Evolutionary conservation across 2,888 invertebrate genomes (phyloP), one percentile per base, ranked within the genome.

Genomic region (Cyrtodaria siliqua): DNA sequence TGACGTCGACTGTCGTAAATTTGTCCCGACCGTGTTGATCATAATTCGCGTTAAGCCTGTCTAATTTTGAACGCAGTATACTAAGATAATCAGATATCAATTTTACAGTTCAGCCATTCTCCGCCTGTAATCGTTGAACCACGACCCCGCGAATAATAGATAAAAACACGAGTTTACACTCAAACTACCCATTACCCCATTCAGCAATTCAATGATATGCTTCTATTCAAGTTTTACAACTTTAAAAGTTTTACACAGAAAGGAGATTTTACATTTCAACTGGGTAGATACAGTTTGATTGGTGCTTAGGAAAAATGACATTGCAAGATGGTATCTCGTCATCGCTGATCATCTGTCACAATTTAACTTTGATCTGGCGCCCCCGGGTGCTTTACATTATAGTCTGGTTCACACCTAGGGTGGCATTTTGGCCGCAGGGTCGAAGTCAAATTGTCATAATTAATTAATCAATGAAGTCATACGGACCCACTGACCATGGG

Each of bases 351-450:
- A 27, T 16, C 12, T 29, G 26, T 27, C 53, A 26, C 18, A 27
- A 16, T 53, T 24, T 53, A 26, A n/a, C 61, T 71, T 67, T 62
- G 50, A 76, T 60, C 47, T 67, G 44, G 44, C 27, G 67, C 77
- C 72, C 47, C 52, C 23, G 27, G 68, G 67, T 18, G 23, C n/a
- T 24, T n/a, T 12, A 40, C 27, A 55, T 47, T 53, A 56, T 75
- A 68, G 70, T 62, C 63, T 38, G 40, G 40, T 53, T 79, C 68
- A 71, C 75, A 75, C 79, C 74, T 79, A 40, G 55, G 23, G 55
- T 79, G 75, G 68, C 75, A 79, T 27, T 38, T 60, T 47, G 66
- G 60, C 75, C 69, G 63, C 49, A 60, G 64, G 72, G 79, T 59
- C 57, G 57, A 52, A 59, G 50, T 72, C 68, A 64, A 57, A 26